Conservation (phyloP, 2,797 vertebrate species). For the Danio choprae region DNA sequence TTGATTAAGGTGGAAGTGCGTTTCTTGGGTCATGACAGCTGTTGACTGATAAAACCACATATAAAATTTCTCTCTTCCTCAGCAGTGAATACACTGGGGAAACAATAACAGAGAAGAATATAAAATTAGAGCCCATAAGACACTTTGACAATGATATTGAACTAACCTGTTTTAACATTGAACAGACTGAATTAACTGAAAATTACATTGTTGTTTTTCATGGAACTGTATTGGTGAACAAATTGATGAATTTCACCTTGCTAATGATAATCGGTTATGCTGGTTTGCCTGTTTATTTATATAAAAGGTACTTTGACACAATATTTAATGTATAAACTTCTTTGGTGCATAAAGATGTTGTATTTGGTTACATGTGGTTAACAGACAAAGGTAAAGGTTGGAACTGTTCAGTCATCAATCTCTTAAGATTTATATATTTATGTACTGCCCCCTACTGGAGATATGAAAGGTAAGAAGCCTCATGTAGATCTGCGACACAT, state of each 20-base stretch:
- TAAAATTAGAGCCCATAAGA: background rate
- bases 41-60: background rate
- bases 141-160: background rate
- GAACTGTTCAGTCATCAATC: background rate
- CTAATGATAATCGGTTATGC: no score
- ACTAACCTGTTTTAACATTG: no score
- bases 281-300: no score
- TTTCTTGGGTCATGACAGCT: constrained; percentile 34
- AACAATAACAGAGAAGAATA: background rate
- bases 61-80: background rate
- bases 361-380: background rate
- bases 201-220: background rate
- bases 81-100: background rate
- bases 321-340: no score
- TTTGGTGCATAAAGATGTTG: background rate
- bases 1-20: constrained; percentile 18
- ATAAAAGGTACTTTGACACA: no score
- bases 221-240: background rate
- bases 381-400: background rate
- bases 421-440: background rate
- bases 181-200: no score
- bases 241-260: no score
- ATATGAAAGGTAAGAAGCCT: background rate
- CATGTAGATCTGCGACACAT: background rate
- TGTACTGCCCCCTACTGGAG: constrained; percentile 21